Evolutionary conservation across 2,113 vertebrate species (phyloP), one percentile per base, ranked within the genome.

Genomic region (Sinocyclocheilus anophthalmus): DNA sequence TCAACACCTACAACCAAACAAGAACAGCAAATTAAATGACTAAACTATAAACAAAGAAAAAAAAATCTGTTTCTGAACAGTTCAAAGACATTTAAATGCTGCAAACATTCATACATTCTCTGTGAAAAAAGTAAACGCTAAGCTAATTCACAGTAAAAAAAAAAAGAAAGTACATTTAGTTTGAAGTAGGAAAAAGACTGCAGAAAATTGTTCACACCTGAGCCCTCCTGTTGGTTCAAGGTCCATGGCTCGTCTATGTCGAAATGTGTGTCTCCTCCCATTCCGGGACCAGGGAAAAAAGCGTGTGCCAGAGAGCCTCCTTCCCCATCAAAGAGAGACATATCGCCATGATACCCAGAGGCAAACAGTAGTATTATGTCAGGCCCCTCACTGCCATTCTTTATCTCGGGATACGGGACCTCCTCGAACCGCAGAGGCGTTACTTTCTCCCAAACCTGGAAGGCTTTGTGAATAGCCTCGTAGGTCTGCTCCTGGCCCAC

Each of bases 181-280:
- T 72, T 8, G 70, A 57, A 70, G 16, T 45, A 39, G 30, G 1
- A 55, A 70, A 39, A 39, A 42, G 12, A 70, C 26, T 55, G 22
- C 39, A 24, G 11, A 48, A 26, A 84, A 65, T 33, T 33, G 33
- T 20, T 55, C 3, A n/a, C 76, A 99, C 98, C 97, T 87, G 94
- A 84, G 81, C 96, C 91, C 61, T 99, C 95, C 0, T 92, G 90
- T 69, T 95, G 97, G 85, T 96, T 96, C 87, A 98, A 94, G 0
- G 97, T 99, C 98, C 98, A 99, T 0, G 97, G 97, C 88, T 99
- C 98, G 48, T 99, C 98, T 0, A 95, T 94, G 85, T 99, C 98
- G 0, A 99, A 99, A 90, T 99, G 98, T 0, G 96, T 96, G 85
- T 99, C 98, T 0, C 98, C 98, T 0, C 98, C 98, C 91, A 98